These are phyloP conservation scores for Vulpes ferrilata DNA, from an alignment of 2,113 vertebrate species.

Conservation along the genomic window DNA sequence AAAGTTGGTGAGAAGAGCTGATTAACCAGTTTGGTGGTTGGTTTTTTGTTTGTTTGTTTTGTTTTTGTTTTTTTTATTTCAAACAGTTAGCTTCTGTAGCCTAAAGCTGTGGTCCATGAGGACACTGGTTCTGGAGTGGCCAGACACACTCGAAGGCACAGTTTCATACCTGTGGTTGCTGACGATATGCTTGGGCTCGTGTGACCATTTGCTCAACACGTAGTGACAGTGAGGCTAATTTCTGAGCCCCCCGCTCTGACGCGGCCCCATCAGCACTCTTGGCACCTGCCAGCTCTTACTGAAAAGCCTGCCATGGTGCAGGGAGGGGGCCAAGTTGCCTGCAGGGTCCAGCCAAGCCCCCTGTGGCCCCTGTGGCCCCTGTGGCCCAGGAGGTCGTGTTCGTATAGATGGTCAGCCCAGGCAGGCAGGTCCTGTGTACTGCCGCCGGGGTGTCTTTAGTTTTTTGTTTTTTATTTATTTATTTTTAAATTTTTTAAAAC, in stretches of 20 bases:
- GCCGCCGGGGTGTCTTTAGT: neutral
- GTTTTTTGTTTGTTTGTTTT: no score
- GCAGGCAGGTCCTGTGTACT: neutral
- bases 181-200: neutral
- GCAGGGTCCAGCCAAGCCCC: neutral
- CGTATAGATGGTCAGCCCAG: neutral
- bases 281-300: neutral
- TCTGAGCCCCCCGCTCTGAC: neutral
- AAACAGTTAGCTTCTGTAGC: neutral
- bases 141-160: neutral
- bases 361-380: no score
- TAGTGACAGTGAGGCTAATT: constrained; percentile 52
- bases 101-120: neutral
- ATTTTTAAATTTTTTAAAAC: no score
- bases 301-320: neutral
- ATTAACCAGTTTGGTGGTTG: neutral
- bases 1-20: neutral
- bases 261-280: neutral
- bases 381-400: neutral
- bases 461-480: neutral
- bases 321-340: neutral
- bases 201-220: constrained; percentile 46
- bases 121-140: neutral
- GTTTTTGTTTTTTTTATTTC: neutral
- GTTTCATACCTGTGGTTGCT: constrained; percentile 47